Evolutionary conservation across 1,140 invertebrate genomes (phyloP), one percentile per base, ranked within the genome.

Genomic region (Lordiphosa clarofinis): DNA sequence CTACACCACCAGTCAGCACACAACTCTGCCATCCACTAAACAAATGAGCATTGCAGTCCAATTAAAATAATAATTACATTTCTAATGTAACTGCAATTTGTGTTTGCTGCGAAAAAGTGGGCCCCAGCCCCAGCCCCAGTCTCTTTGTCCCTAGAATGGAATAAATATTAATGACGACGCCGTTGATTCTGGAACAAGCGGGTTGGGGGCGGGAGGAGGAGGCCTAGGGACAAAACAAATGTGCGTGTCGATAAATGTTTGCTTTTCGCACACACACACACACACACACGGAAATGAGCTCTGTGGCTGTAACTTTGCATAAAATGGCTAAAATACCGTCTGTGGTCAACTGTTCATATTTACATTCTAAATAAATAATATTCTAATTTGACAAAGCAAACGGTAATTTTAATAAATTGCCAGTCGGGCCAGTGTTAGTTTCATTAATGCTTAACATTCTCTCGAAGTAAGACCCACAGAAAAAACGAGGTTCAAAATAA

Each of bases 31-130:
- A 11, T 33, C 39, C 40, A 19, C 55, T 72, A 61, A 81, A 71
- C 59, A 82, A 75, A 81, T 81, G 67, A 58, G 67, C 68, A 52
- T 48, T 59, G 73, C 69, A 70, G 73, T 73, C 64, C 75, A 76
- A 86, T 86, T 86, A 86, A 86, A 86, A 86, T 86, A 86, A 86
- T 86, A 86, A 86, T 86, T 86, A 86, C 82, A 86, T 86, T 86
- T 86, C 82, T 86, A 86, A 86, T 86, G 82, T 59, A 79, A 66
- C 68, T 73, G 74, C 54, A 61, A 66, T 72, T 65, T 78, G 64
- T 63, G 68, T 63, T 21, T 61, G 46, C 55, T 46, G 52, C 66
- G 75, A 72, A 76, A 76, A 74, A 71, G 52, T 71, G 65, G 56
- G 31, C 66, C 65, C 74, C 61, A 38, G 4, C 5, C 21, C 1